phyloP scores from a whole-genome alignment of 2,797 vertebrate species.

The Syndactyla subalaris region DNA sequence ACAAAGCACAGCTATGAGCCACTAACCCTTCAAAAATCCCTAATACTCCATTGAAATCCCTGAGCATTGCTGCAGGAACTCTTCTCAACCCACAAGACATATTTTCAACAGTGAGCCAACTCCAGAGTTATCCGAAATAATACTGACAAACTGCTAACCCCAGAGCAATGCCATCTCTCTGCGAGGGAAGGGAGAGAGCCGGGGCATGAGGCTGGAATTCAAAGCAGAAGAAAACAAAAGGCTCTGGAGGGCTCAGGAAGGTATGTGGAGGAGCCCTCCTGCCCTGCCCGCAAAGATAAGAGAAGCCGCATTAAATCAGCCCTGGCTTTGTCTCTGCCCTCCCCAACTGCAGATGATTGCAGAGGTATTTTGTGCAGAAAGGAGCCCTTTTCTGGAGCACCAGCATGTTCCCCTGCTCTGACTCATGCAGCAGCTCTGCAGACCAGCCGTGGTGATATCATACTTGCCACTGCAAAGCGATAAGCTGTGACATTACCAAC shows the following conservation, averaged over 20 bases:
- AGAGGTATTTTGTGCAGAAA: conserved; percentile 54
- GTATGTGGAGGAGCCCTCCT: conserved; percentile 39
- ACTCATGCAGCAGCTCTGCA: conserved; percentile 45
- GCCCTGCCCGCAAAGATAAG: conserved; percentile 30
- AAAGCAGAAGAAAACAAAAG: conserved; percentile 47
- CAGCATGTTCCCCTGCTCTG: conserved; percentile 5
- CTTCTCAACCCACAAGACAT: conserved; percentile 47
- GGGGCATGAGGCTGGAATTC: background rate
- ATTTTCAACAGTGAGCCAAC: conserved; percentile 31
- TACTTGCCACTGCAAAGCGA: conserved; percentile 47
- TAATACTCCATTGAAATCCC: conserved; percentile 56
- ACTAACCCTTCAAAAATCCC: conserved; percentile 65
- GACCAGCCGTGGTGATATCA: conserved; percentile 47
- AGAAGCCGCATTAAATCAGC: background rate
- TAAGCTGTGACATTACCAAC: conserved; percentile 62
- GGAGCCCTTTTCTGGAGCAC: conserved; percentile 47
- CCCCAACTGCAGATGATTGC: conserved; percentile 40
- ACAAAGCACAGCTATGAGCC: conserved; percentile 58
- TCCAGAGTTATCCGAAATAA: conserved; percentile 30
- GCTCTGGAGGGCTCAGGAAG: conserved; percentile 53
- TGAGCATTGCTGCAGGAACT: conserved; percentile 50
- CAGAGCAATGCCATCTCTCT: conserved; percentile 17
- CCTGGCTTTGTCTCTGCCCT: background rate
- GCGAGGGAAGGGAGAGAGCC: background rate
- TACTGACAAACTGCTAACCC: conserved; percentile 57